A percentile compares a stretch with the other conserved stretches of the same genome.
These are phyloP conservation scores for Trichosurus vulpecula DNA, from an alignment of 2,797 vertebrate species.

Conservation along the genomic window DNA sequence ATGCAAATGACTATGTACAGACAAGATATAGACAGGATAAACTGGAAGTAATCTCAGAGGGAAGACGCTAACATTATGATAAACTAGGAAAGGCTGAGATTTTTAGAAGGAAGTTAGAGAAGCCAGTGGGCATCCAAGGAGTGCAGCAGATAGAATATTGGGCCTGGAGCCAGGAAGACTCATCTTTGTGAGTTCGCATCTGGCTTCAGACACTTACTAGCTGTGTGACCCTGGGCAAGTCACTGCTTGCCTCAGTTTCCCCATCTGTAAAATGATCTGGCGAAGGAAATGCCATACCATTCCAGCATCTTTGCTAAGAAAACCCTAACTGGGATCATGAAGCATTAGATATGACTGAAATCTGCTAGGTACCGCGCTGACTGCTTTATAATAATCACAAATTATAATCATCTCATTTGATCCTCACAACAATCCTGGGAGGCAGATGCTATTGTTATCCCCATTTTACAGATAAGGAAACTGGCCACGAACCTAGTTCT, in stretches of 20 bases:
- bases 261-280: conserved; percentile 12
- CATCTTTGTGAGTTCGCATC: background rate
- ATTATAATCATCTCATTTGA: background rate
- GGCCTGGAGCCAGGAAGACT: background rate
- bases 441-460: background rate
- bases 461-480: background rate
- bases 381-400: background rate
- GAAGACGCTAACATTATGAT: background rate
- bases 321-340: background rate
- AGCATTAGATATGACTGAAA: background rate
- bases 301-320: background rate
- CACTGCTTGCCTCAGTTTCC: conserved; percentile 10
- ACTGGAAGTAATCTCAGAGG: background rate
- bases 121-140: background rate
- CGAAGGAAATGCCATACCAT: background rate
- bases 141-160: background rate
- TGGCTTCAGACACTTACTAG: background rate
- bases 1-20: background rate
- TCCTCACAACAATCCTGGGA: background rate
- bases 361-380: too few species aligned
- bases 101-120: background rate
- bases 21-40: background rate
- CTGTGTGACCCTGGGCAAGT: background rate
- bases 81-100: background rate
- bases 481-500: background rate